A percentile compares a stretch with the other conserved stretches of the same genome.
phyloP scores from a whole-genome alignment of 2,797 vertebrate genomes.

The Cichlasoma orientale region DNA sequence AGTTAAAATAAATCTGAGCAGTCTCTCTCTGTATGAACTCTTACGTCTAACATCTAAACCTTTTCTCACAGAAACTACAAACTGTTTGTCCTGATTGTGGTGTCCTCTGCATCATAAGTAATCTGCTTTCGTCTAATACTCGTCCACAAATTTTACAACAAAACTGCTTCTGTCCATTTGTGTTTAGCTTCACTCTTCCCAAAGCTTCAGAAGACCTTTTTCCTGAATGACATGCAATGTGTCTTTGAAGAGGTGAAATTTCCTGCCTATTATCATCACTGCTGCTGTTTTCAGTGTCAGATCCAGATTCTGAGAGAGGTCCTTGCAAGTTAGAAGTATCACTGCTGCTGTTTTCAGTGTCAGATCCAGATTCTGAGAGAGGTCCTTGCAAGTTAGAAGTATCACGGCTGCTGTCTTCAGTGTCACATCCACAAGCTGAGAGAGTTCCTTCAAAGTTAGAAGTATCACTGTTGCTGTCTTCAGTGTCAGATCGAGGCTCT shows the following conservation, averaged over 20 bases:
- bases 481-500: too few relatives aligned
- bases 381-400: rapidly evolving
- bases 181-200: neutral
- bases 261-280: neutral
- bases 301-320: neutral
- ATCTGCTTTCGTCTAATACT: neutral
- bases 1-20: neutral
- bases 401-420: neutral
- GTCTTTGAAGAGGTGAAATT: neutral
- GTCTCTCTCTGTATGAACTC: neutral
- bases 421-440: neutral
- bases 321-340: neutral
- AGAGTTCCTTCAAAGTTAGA: neutral
- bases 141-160: neutral
- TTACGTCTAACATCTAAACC: neutral
- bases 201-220: neutral
- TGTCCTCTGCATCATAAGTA: neutral
- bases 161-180: neutral
- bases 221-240: neutral
- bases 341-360: neutral
- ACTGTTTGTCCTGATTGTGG: neutral
- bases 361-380: neutral
- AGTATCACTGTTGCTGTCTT: too few relatives aligned
- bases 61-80: neutral
- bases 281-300: neutral